These are phyloP conservation scores for Tychaedon coryphoeus DNA, from an alignment of 2,113 vertebrate genomes.

Conservation along the genomic window DNA sequence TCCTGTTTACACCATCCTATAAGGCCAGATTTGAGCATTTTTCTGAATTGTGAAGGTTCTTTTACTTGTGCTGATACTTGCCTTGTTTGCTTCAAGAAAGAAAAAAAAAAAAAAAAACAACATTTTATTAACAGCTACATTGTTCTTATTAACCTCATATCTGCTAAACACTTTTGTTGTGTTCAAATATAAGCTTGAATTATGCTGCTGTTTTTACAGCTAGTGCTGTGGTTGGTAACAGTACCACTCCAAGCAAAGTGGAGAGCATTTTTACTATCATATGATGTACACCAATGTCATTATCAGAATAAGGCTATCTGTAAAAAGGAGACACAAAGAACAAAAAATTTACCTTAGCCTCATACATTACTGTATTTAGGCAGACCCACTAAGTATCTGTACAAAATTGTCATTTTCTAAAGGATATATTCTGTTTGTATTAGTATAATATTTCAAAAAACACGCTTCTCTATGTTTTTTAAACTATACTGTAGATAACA, in stretches of 20 bases:
- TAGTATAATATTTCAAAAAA: conserved; percentile 9
- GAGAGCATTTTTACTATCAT: neutral
- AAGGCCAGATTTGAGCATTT: neutral
- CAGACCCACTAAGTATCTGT: neutral
- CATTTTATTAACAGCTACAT: neutral
- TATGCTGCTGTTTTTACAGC: neutral
- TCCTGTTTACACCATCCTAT: neutral
- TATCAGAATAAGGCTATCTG: neutral
- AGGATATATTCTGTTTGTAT: neutral
- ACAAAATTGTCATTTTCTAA: conserved; percentile 5
- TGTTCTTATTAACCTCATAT: neutral
- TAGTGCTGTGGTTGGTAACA: neutral
- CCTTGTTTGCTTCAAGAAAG: neutral
- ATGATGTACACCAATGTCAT: neutral
- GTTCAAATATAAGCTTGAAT: neutral
- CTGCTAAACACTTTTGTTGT: neutral
- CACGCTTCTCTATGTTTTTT: neutral
- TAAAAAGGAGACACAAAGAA: neutral
- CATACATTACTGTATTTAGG: neutral
- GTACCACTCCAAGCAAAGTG: neutral
- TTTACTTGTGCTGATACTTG: neutral
- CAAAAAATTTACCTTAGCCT: neutral
- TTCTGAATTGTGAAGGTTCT: neutral
- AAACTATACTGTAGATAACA: neutral
- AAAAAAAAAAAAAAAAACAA: too few relatives aligned